phyloP scores from a whole-genome alignment of 2,797 vertebrate species.

The Prionace glauca region DNA sequence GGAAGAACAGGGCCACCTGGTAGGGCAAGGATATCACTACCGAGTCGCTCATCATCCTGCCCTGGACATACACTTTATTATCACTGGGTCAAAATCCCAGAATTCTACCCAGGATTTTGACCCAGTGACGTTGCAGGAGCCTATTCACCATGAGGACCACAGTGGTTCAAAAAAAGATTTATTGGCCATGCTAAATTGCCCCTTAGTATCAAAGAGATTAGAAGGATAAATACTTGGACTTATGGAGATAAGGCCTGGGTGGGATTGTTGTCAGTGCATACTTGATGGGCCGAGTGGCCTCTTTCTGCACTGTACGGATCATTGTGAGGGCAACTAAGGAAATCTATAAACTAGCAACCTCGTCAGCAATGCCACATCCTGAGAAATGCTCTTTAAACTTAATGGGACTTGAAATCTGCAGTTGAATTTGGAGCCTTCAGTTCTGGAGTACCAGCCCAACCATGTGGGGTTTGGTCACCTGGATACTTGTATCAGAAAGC shows the following conservation, averaged over 20 bases:
- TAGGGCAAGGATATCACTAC: not conserved
- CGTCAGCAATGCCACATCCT: not conserved
- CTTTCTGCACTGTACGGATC: no score
- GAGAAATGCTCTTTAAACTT: not conserved
- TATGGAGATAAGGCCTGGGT: no score
- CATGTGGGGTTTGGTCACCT: not conserved
- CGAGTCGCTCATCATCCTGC: not conserved
- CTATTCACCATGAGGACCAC: no score
- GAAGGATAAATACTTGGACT: no score
- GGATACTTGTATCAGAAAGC: not conserved
- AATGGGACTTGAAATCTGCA: not conserved
- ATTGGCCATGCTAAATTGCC: no score
- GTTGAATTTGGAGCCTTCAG: not conserved
- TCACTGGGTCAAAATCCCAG: not conserved
- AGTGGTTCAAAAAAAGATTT: not conserved
- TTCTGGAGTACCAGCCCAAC: not conserved
- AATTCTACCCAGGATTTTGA: not conserved
- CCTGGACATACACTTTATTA: not conserved
- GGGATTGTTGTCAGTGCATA: no score
- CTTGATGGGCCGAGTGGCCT: no score
- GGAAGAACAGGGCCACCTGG: no score
- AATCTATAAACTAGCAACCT: not conserved
- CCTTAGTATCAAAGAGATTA: no score
- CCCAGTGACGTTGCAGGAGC: not conserved
- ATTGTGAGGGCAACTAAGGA: not conserved